Percentiles rank a stretch among this genome's conserved stretches.
Conservation (phyloP, 2,797 vertebrate genomes). For the Fistularia commersonii region DNA sequence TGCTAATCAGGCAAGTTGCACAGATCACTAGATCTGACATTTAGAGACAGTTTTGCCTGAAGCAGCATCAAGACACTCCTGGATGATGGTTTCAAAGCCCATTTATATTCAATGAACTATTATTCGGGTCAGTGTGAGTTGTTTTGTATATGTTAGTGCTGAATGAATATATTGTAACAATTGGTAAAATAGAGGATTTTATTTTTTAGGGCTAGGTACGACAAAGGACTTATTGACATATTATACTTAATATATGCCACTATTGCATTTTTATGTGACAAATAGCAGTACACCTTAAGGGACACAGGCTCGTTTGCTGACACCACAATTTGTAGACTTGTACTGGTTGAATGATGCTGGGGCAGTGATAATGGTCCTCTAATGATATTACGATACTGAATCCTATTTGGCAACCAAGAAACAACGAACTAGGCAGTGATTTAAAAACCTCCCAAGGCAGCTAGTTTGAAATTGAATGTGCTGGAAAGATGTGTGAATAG, state of each 20-base stretch:
- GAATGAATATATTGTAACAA: too few relatives aligned
- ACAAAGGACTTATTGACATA: too few relatives aligned
- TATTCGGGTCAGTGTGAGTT: too few relatives aligned
- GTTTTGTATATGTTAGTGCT: too few relatives aligned
- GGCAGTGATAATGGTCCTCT: constrained; percentile 4
- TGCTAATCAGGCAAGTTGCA: too few relatives aligned
- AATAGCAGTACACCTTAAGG: constrained; percentile 8
- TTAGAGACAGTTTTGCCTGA: too few relatives aligned
- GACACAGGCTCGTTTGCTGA: constrained; percentile 8
- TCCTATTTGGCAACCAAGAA: constrained; percentile 14
- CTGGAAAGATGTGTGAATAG: constrained; percentile 2
- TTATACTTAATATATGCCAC: not conserved
- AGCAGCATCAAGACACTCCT: too few relatives aligned
- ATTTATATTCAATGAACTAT: too few relatives aligned
- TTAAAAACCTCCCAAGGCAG: constrained; percentile 15
- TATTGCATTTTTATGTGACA: constrained; percentile 3
- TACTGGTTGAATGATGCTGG: constrained; percentile 4
- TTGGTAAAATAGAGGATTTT: too few relatives aligned
- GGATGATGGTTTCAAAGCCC: too few relatives aligned
- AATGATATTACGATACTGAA: constrained; percentile 16
- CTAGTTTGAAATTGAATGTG: constrained; percentile 5
- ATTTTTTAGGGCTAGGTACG: too few relatives aligned
- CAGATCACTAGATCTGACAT: too few relatives aligned
- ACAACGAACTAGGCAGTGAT: constrained; percentile 14
- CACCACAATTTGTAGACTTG: not conserved